Evolutionary conservation across 2,888 invertebrate genomes (phyloP).

Genomic region (Clivina fossor): DNA sequence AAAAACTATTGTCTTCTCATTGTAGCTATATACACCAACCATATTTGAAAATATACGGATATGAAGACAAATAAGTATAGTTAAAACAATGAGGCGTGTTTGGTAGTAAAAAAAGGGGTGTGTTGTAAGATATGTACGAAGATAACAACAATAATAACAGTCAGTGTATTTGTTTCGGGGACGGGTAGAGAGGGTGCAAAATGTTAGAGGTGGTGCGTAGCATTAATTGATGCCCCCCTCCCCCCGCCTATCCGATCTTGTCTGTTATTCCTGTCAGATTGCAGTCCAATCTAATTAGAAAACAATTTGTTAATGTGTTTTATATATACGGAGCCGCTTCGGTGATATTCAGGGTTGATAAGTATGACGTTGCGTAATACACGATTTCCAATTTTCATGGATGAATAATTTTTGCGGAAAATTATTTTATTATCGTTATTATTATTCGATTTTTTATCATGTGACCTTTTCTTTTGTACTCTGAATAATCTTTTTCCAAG

Average conservation of each 20-base stretch:
- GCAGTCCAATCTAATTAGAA: constrained; percentile 53
- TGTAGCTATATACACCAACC: too few relatives aligned
- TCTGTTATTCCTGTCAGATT: constrained; percentile 48
- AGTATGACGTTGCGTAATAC: neutral
- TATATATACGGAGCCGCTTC: constrained; percentile 44
- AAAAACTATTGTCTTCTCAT: too few relatives aligned
- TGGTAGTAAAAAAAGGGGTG: constrained; percentile 9
- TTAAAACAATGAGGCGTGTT: constrained; percentile 2
- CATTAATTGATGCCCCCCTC: constrained; percentile 24
- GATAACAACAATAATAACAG: constrained; percentile 25
- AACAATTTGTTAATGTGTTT: constrained; percentile 57
- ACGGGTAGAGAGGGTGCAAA: constrained; percentile 11
- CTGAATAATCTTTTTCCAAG: too few relatives aligned
- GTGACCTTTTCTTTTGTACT: too few relatives aligned
- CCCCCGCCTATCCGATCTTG: constrained; percentile 1
- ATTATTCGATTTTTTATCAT: too few relatives aligned
- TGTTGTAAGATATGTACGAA: constrained; percentile 17
- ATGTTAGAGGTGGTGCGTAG: constrained; percentile 15
- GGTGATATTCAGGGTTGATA: constrained; percentile 31
- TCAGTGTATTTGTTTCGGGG: too few relatives aligned
- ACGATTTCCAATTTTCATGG: too few relatives aligned
- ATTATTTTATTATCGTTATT: too few relatives aligned
- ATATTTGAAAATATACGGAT: too few relatives aligned
- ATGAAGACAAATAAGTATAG: too few relatives aligned
- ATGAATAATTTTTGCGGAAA: too few relatives aligned